phyloP scores from a whole-genome alignment of 2,113 vertebrate species.

The Myrmecophaga tridactyla region DNA sequence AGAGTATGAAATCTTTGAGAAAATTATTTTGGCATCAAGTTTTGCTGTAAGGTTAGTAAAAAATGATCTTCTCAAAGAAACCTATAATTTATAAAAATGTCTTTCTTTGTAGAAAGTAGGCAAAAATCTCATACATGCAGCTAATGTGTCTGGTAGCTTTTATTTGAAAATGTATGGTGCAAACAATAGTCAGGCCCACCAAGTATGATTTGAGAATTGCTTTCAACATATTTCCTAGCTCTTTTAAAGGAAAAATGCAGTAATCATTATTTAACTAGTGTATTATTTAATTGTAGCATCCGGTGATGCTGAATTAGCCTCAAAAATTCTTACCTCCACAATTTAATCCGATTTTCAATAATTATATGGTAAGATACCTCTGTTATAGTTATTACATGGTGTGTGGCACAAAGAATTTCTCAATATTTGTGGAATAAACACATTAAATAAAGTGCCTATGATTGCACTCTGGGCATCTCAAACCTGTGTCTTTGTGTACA shows the following conservation, averaged over 20 bases:
- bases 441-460: neutral
- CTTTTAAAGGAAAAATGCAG: neutral
- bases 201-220: neutral
- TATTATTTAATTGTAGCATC: neutral
- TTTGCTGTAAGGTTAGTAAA: constrained; percentile 1
- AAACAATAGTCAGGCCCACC: neutral
- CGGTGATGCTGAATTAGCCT: neutral
- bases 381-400: neutral
- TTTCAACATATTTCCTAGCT: neutral
- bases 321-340: neutral
- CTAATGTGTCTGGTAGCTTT: neutral
- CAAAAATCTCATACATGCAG: neutral
- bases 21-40: neutral
- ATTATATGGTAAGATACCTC: neutral
- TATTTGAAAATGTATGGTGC: neutral
- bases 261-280: neutral
- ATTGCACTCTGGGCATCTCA: neutral
- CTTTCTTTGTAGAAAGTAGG: neutral
- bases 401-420: neutral
- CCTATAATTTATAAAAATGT: neutral
- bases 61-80: neutral
- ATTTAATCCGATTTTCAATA: constrained; percentile 6
- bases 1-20: neutral
- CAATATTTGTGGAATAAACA: neutral
- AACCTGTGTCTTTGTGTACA: neutral